Conservation (phyloP, 1,140 invertebrate species). For the Caenorhabditis remanei region DNA sequence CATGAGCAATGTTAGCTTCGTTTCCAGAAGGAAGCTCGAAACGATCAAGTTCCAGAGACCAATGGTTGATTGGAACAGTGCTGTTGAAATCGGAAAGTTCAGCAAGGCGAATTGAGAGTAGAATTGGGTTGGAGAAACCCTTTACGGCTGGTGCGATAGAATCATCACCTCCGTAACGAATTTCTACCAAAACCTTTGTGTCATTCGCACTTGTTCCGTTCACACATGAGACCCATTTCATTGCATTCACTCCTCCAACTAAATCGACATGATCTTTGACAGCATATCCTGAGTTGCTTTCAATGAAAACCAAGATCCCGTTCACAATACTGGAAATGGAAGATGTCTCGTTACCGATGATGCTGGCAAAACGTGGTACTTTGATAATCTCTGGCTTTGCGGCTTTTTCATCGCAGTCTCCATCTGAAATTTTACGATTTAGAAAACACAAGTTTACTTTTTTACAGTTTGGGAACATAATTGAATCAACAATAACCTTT, state of each 20-base stretch:
- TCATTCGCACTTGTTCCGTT: background rate
- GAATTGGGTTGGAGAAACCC: slow-evolving; percentile 17
- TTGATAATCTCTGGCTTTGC: background rate
- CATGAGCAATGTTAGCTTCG: background rate
- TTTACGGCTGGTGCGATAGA: background rate
- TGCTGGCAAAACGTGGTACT: background rate
- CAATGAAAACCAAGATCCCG: background rate
- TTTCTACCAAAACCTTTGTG: background rate
- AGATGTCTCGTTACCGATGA: slow-evolving; percentile 6
- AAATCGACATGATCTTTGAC: background rate
- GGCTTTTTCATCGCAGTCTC: background rate
- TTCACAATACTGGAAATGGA: slow-evolving; percentile 16
- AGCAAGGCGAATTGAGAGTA: slow-evolving; percentile 15
- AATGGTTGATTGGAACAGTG: background rate
- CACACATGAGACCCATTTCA: slow-evolving; percentile 35
- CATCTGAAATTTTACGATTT: background rate
- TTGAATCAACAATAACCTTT: background rate
- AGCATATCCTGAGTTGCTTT: background rate
- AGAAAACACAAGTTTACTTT: no score
- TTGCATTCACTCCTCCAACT: slow-evolving; percentile 24
- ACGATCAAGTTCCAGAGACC: background rate
- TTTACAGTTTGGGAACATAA: background rate
- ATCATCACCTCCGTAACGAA: slow-evolving; percentile 27
- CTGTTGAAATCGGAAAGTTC: slow-evolving; percentile 24
- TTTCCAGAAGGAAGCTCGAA: background rate